These are phyloP conservation scores for Meliscaeva auricollis DNA, from an alignment of 2,888 invertebrate species.

Conservation along the genomic window DNA sequence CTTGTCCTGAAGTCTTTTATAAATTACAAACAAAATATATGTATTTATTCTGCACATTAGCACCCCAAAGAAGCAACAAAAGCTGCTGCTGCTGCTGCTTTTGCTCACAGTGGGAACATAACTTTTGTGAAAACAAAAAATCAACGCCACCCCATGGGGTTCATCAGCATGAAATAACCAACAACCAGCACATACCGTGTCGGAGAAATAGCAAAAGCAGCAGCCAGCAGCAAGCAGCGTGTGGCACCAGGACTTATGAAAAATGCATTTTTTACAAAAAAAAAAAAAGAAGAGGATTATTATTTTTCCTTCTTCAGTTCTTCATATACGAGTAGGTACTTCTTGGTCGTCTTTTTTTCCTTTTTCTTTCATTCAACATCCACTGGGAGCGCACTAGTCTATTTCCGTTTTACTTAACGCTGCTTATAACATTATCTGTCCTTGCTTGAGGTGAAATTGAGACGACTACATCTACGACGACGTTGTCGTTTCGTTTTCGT, in stretches of 20 bases:
- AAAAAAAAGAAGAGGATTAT: constrained; percentile 54
- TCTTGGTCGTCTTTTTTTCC: background rate
- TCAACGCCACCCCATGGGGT: constrained; percentile 18
- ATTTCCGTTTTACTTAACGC: constrained; percentile 66
- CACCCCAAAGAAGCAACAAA: constrained; percentile 27
- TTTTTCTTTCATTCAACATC: constrained; percentile 29
- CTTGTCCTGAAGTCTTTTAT: constrained; percentile 13
- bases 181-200: background rate
- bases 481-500: too few species aligned
- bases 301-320: constrained; percentile 41
- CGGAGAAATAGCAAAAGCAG: background rate
- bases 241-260: constrained; percentile 62
- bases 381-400: constrained; percentile 30
- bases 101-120: background rate
- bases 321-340: background rate
- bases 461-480: constrained; percentile 45
- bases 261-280: constrained; percentile 57
- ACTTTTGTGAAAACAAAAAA: constrained; percentile 8
- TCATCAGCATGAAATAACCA: constrained; percentile 5
- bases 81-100: background rate
- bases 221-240: too few species aligned
- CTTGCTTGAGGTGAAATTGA: constrained; percentile 62
- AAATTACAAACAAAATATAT: constrained; percentile 34
- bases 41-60: constrained; percentile 67
- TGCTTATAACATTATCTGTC: constrained; percentile 66